Percentiles rank a stretch among this genome's conserved stretches.
Conservation (phyloP, 2,888 invertebrate genomes). For the Tipula helvola region DNA sequence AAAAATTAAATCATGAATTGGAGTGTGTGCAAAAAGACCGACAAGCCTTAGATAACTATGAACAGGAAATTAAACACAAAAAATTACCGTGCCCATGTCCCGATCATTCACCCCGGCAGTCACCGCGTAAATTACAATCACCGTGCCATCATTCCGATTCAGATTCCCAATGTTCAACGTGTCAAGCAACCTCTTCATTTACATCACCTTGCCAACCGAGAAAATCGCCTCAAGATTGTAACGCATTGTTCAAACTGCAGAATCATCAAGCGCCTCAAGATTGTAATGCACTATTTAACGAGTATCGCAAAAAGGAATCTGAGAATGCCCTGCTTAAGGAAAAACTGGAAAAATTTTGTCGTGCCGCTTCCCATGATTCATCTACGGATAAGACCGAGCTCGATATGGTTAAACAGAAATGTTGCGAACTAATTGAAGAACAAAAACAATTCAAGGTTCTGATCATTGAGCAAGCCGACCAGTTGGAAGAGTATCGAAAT, state of each 20-base stretch:
- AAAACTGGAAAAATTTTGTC: background rate
- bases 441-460: slow-evolving; percentile 27
- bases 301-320: slow-evolving; percentile 10
- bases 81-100: background rate
- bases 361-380: slow-evolving; percentile 11
- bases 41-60: background rate
- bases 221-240: background rate
- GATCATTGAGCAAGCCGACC: slow-evolving; percentile 29
- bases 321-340: background rate
- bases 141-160: slow-evolving; percentile 15
- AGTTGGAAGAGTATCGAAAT: slow-evolving; percentile 27
- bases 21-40: slow-evolving; percentile 15
- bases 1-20: slow-evolving; percentile 15
- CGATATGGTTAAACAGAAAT: slow-evolving; percentile 25
- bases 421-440: slow-evolving; percentile 28
- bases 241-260: slow-evolving; percentile 19
- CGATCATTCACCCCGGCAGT: background rate
- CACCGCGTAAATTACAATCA: background rate
- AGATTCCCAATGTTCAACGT: slow-evolving; percentile 23
- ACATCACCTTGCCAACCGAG: slow-evolving; percentile 17
- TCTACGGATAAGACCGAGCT: slow-evolving; percentile 24
- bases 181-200: slow-evolving; percentile 14
- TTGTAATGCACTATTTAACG: slow-evolving; percentile 8
- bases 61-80: background rate
- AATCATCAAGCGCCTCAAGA: slow-evolving; percentile 19